These are phyloP conservation scores for Oegoconia quadripuncta DNA, from an alignment of 2,888 invertebrate genomes.

Conservation along the genomic window DNA sequence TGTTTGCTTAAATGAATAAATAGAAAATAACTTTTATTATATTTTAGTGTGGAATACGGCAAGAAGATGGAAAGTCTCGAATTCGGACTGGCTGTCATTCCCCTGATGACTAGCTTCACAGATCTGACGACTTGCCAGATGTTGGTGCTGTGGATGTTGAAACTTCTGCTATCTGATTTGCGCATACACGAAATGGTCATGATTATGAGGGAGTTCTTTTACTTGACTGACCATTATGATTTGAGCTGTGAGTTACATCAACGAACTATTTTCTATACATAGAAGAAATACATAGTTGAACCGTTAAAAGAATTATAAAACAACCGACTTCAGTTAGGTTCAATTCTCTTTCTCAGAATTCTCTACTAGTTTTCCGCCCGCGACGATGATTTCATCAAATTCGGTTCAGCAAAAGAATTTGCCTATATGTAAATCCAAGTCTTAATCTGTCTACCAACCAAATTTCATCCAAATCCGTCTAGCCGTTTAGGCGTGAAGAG, in stretches of 20 bases:
- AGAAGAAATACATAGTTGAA: no score
- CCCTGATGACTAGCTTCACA: conserved; percentile 39
- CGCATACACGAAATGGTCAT: conserved; percentile 49
- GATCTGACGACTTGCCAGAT: conserved; percentile 38
- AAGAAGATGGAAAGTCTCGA: conserved; percentile 48
- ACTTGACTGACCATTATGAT: conserved; percentile 47
- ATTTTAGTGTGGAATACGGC: conserved; percentile 44
- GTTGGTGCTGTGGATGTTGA: conserved; percentile 47
- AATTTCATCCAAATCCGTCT: no score
- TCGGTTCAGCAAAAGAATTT: no score
- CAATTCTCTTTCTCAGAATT: no score
- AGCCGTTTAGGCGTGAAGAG: no score
- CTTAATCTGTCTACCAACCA: no score
- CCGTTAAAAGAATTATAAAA: no score
- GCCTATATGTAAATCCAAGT: no score
- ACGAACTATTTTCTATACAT: background rate
- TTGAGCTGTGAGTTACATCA: conserved; percentile 39
- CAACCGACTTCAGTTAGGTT: no score
- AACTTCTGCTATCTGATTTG: conserved; percentile 44
- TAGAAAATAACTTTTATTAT: background rate
- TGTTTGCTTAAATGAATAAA: no score
- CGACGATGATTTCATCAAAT: no score
- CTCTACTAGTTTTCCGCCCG: no score
- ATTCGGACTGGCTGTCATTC: conserved; percentile 50
- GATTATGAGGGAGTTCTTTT: conserved; percentile 54